Evolutionary conservation across 2,888 invertebrate species (phyloP).

Genomic region (Nomada ruficornis): DNA sequence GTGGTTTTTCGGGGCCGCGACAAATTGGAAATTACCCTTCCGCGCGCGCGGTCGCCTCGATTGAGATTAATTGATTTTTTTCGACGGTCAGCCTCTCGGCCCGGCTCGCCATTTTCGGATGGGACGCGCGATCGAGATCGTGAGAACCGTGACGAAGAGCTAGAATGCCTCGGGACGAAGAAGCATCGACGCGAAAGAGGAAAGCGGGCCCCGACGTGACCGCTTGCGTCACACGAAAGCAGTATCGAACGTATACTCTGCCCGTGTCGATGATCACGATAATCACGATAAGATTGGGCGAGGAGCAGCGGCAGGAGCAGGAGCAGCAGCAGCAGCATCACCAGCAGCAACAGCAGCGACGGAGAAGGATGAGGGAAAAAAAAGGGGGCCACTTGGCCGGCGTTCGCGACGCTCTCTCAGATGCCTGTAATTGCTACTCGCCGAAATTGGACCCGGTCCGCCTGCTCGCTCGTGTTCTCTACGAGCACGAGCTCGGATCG

Average conservation of each 20-base stretch:
- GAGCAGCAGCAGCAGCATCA: background rate
- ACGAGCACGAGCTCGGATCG: constrained; percentile 33
- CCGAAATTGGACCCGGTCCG: constrained; percentile 63
- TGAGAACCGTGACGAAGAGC: constrained; percentile 71
- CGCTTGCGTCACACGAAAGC: constrained; percentile 67
- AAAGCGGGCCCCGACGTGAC: constrained; percentile 42
- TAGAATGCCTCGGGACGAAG: constrained; percentile 64
- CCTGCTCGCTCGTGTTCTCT: constrained; percentile 22
- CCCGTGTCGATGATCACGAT: constrained; percentile 56
- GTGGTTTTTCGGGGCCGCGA: constrained; percentile 76
- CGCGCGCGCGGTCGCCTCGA: constrained; percentile 65
- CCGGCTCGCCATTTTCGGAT: constrained; percentile 70
- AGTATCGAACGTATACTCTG: constrained; percentile 33
- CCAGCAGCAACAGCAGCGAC: background rate
- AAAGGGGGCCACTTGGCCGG: constrained; percentile 12
- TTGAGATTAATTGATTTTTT: constrained; percentile 78
- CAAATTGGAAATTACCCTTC: constrained; percentile 82
- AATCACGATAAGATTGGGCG: constrained; percentile 60
- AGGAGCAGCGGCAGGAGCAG: background rate
- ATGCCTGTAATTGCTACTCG: constrained; percentile 63
- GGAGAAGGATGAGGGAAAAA: background rate
- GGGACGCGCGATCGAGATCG: constrained; percentile 70
- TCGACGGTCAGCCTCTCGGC: constrained; percentile 49
- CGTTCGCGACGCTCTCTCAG: constrained; percentile 37
- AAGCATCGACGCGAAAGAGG: constrained; percentile 43